Conservation (phyloP, 2,113 vertebrate genomes). For the Proterorhinus semilunaris region DNA sequence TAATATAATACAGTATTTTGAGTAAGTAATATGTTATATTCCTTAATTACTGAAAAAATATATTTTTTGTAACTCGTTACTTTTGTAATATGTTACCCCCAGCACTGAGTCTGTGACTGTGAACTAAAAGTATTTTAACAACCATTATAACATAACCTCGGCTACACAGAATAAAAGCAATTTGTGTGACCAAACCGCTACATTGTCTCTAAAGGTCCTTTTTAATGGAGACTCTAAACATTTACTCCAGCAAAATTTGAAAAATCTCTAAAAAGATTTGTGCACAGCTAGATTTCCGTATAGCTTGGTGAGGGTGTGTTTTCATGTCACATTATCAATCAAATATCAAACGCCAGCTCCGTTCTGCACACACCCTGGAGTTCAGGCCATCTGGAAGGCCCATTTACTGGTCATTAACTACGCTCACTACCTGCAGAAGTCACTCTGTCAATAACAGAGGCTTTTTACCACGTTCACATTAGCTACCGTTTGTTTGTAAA, state of each 20-base stretch:
- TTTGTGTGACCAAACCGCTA: not conserved
- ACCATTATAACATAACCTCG: no score
- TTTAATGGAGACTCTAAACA: not conserved
- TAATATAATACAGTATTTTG: no score
- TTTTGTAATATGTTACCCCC: no score
- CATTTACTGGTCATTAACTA: conserved; percentile 56
- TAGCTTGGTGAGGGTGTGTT: conserved; percentile 16
- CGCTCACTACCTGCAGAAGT: conserved; percentile 23
- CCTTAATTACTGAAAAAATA: no score
- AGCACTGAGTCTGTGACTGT: no score
- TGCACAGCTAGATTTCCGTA: conserved; percentile 1
- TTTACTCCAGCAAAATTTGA: not conserved
- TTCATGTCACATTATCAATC: conserved; percentile 52
- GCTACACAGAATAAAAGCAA: no score
- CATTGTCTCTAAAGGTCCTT: not conserved
- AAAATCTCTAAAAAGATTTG: not conserved
- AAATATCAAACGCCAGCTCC: conserved; percentile 50
- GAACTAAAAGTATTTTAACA: no score
- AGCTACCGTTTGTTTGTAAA: conserved; percentile 29
- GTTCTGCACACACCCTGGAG: conserved; percentile 49
- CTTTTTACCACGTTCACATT: conserved; percentile 22
- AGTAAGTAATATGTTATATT: no score
- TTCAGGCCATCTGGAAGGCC: conserved; percentile 62
- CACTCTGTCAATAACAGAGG: conserved; percentile 12
- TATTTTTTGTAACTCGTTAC: no score